Base-by-base conservation (phyloP, 2,113 vertebrate genomes). In the Oreamnos americanus region DNA sequence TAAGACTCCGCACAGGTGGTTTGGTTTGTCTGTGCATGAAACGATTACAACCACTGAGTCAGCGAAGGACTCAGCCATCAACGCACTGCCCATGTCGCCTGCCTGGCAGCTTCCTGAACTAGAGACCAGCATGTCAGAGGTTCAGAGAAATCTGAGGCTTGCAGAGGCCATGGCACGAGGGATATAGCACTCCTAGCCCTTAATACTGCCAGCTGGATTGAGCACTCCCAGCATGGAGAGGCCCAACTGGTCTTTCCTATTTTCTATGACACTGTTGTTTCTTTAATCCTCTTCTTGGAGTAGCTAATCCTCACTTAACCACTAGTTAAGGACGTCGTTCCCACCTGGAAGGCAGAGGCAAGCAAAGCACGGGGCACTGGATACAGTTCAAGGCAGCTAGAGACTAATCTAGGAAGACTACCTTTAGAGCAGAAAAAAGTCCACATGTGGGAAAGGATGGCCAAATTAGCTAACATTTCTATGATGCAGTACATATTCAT, bases 121-220 rank as follows among this genome's bases (percentile, higher is more conserved):
- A 36, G 19, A 94, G 30, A 74, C 14, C 5, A 9, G 14, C 53
- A 79, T 39, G 49, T 74, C 86, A 55, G 28, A 87, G 83, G 76
- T 64, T 94, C 30, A 81, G 60, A 82, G 67, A 94, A 95, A 91
- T 83, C 30, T 87, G 76, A 83, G 89, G 95, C 95, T 47, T 92
- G 60, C 51, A 43, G 45, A 25, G 4, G 10, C 43, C 30, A 2
- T 7, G 30, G 16, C 51, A 90, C 17, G 11, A 88, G 23, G 58
- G 78, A 86, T 94, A 33, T 2, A 19, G 43, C 55, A 30, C 64
- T 74, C 43, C 0, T 12, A 19, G 14, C 43, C 36, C 43, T 28
- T 13, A 25, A 7, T 47, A 33, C 57, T 60, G 39, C 49, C 16
- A 17, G 39, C 21, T 60, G 57, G 17, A 96, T 15, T 5, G 4